Base-by-base conservation (phyloP, 1,140 invertebrate species). In the Cydia strobilella region DNA sequence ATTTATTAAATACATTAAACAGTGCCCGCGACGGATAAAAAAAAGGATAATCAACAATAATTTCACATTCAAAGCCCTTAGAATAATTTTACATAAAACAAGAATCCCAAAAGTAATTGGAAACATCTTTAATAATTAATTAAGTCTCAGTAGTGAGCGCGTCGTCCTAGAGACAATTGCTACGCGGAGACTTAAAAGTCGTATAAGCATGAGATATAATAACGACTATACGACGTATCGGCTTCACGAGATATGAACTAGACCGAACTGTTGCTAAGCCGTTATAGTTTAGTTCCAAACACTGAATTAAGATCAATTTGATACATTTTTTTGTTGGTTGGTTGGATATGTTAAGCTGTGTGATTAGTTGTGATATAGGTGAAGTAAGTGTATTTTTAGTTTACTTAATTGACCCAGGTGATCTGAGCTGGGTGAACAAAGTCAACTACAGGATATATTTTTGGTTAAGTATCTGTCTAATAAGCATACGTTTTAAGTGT, bases 41-140 rank as follows among this genome's bases (percentile, higher is more conserved):
- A 15, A 15, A 48, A 48, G 45, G 4, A 45, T 13, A 54, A n/a
- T 20, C 51, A 18, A 54, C 6, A 54, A 18, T 54, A 7, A 54
- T 54, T 20, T 54, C 15, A 54, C n/a, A 54, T 54, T 54, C 51
- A 54, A 54, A 54, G 51, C 51, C 51, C 51, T 54, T 15, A 54
- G 51, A 54, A 54, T 54, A 54, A 54, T 18, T 54, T 54, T 18
- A 20, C 51, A 20, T 54, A 54, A 18, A 54, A 54, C 51, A 18
- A 20, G n/a, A 54, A 54, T 54, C 51, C 51, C 18, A 54, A 54
- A 54, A 54, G 51, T 54, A 54, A 54, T 54, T 54, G 13, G 51
- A 54, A 15, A n/a, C 51, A 54, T 54, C 51, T 54, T 54, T 18
- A 54, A 20, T 54, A 54, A 54, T 54, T 54, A 54, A 54, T 54